Conservation (phyloP, 1,140 invertebrate genomes). For the Steinernema feltiae region DNA sequence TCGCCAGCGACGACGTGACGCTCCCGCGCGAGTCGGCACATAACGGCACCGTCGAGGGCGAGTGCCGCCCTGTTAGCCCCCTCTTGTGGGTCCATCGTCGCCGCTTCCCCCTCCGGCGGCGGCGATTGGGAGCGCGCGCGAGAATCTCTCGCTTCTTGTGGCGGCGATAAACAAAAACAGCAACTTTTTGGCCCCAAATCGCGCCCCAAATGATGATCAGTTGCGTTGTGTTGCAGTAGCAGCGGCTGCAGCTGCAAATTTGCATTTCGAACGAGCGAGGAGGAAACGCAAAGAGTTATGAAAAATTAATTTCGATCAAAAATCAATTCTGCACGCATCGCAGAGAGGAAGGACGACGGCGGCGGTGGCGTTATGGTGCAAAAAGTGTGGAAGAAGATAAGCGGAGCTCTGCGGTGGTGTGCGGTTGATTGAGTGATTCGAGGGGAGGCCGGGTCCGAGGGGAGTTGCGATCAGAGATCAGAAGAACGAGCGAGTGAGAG, state of each 20-base stretch:
- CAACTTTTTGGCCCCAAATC: neutral
- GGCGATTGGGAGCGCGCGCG: neutral
- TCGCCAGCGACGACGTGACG: slow-evolving; percentile 1
- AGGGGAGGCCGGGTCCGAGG: too few species aligned
- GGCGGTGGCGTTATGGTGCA: too few species aligned
- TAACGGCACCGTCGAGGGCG: slow-evolving; percentile 2
- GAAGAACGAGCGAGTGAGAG: too few species aligned
- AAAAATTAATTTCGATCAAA: neutral
- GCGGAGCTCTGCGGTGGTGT: too few species aligned
- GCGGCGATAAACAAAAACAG: slow-evolving; percentile 11
- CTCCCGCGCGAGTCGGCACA: slow-evolving; percentile 9
- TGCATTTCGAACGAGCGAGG: neutral
- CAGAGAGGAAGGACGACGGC: too few species aligned
- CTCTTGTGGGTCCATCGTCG: neutral
- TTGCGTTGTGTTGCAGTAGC: too few species aligned
- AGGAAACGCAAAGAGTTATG: neutral
- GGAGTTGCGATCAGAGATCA: too few species aligned
- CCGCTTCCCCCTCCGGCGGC: neutral
- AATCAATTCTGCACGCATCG: too few species aligned
- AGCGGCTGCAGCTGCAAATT: neutral
- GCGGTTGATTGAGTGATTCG: too few species aligned
- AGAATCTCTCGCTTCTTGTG: neutral
- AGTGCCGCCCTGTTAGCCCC: slow-evolving; percentile 14
- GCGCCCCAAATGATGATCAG: too few species aligned
- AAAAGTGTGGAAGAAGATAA: too few species aligned